Evolutionary conservation across 2,113 vertebrate species (phyloP), one percentile per base, ranked within the genome.

Genomic region (Calonectris borealis): DNA sequence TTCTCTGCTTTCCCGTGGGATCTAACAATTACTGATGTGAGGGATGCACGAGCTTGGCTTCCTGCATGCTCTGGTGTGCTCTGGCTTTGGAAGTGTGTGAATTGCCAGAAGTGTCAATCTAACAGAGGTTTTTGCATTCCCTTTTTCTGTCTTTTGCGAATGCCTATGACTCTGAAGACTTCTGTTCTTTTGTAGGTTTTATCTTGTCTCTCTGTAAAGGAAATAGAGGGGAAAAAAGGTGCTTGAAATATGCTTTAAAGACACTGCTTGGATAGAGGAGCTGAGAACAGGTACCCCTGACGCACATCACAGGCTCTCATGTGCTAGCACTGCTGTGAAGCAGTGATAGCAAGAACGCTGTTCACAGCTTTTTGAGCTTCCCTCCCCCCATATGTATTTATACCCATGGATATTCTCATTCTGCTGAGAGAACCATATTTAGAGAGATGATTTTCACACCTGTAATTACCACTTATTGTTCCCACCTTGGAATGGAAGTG

Each of bases 401-500:
- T 65, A 64, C 12, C 2, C 3, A 4, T 22, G 27, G 70, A 55
- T 90, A 84, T 89, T 84, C 55, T 96, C 60, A 69, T 91, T 85
- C 57, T 69, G 21, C 27, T 65, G 65, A 85, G 42, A 86, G n/a
- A 78, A 46, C 40, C 19, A 3, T 60, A 75, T 86, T 93, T 87
- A 79, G 21, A 85, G 40, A 81, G 26, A 65, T 1, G 3, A 91
- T 87, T 93, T 97, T 85, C 84, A 90, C 58, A 85, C 78, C 66
- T 96, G 48, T 90, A 91, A 91, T 96, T 91, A 91, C 57, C 65
- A 40, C 15, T 85, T 14, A 78, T 76, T 93, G 38, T 95, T 91
- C 71, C 55, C 61, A 61, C 40, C 61, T 79, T 80, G 36, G 40
- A 96, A 87, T 1, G 90, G 54, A 90, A 69, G 16, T 62, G 58